Base-by-base conservation (phyloP, 2,888 invertebrate genomes). In the Adela reaumurella region DNA sequence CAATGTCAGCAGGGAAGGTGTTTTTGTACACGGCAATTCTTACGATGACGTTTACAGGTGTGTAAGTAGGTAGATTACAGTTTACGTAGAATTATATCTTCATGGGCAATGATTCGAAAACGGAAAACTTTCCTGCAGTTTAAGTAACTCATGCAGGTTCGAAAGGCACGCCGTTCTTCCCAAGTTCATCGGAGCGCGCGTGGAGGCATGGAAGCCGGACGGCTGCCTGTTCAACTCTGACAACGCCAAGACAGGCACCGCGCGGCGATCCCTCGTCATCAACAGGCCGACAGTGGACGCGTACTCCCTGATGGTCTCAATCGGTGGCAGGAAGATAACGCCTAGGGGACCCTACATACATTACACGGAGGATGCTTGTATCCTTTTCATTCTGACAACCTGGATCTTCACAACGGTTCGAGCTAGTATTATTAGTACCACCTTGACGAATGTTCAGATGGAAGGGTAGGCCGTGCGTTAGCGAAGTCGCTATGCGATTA, bases 361-460 rank as follows among this genome's bases (percentile, higher is more conserved):
- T 28, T 97, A 97, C 65, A 96, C 92, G 41, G 96, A 97, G 80
- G 95, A 96, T 59, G 89, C 90, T 57, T 97, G 97, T 97, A 92
- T 92, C 92, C 90, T 90, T 74, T 65, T 44, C n/a, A n/a, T n/a
- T n/a, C n/a, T n/a, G n/a, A n/a, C n/a, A n/a, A n/a, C n/a, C n/a
- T n/a, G n/a, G n/a, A n/a, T n/a, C n/a, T n/a, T n/a, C n/a, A n/a
- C n/a, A n/a, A n/a, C n/a, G n/a, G n/a, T n/a, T n/a, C n/a, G n/a
- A n/a, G n/a, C n/a, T n/a, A n/a, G n/a, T n/a, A n/a, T n/a, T n/a
- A n/a, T n/a, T n/a, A n/a, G n/a, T n/a, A n/a, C n/a, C n/a, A n/a
- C n/a, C n/a, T n/a, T n/a, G n/a, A n/a, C n/a, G n/a, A n/a, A n/a
- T n/a, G n/a, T n/a, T n/a, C 55, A 74, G 74, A 74, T 60, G 54